phyloP scores from a whole-genome alignment of 1,140 invertebrate genomes.

The Drosophila rufa region DNA sequence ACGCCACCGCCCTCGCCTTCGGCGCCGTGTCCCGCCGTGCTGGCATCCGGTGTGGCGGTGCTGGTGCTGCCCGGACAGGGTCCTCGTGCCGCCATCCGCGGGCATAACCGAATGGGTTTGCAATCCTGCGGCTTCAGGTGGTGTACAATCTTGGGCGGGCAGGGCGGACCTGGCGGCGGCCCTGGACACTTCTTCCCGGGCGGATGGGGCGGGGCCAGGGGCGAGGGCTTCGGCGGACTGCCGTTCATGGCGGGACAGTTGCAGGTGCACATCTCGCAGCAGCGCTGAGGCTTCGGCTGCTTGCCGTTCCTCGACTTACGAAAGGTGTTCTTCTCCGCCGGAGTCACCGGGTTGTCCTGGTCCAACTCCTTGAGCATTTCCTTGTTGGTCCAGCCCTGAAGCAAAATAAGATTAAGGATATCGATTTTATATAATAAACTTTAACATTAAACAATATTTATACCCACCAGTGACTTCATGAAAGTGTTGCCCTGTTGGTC shows the following conservation, averaged over 20 bases:
- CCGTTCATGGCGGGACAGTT: slow-evolving; percentile 63
- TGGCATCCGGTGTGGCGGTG: slow-evolving; percentile 53
- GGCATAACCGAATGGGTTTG: slow-evolving; percentile 61
- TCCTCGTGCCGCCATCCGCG: slow-evolving; percentile 48
- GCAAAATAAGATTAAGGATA: too few relatives aligned
- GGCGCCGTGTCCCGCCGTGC: slow-evolving; percentile 20
- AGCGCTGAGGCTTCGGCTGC: slow-evolving; percentile 58
- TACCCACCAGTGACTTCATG: slow-evolving; percentile 88
- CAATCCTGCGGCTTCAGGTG: slow-evolving; percentile 62
- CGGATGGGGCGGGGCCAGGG: slow-evolving; percentile 13
- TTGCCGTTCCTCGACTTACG: slow-evolving; percentile 64
- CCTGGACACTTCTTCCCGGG: slow-evolving; percentile 32
- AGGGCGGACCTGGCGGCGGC: slow-evolving; percentile 21
- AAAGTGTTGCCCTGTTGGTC: slow-evolving; percentile 87
- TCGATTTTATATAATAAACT: too few relatives aligned
- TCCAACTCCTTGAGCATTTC: slow-evolving; percentile 82
- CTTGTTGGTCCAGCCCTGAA: slow-evolving; percentile 82
- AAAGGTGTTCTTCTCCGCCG: slow-evolving; percentile 78
- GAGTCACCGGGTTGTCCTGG: slow-evolving; percentile 81
- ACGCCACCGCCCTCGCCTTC: slow-evolving; percentile 86
- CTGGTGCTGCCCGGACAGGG: slow-evolving; percentile 58
- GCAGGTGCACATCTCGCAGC: slow-evolving; percentile 79
- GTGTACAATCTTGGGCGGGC: slow-evolving; percentile 33
- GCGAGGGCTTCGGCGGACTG: slow-evolving; percentile 39
- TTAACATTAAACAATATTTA: too few relatives aligned